A percentile compares a stretch with the other conserved stretches of the same genome.
Evolutionary conservation across 2,888 invertebrate genomes (phyloP).

Genomic region (Pristionchus fissidentatus): DNA sequence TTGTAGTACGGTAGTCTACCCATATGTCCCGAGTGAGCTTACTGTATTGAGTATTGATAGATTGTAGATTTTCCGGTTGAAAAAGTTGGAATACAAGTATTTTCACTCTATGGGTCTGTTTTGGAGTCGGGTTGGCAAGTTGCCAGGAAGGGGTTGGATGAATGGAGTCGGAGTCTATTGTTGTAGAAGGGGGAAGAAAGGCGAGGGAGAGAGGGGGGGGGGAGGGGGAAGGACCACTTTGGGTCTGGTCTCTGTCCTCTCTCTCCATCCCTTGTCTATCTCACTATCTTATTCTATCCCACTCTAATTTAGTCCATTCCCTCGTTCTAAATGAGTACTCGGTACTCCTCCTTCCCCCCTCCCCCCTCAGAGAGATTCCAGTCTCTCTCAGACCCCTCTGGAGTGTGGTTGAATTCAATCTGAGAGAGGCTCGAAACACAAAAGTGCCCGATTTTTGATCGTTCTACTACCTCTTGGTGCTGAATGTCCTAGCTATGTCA

Average conservation of each 20-base stretch:
- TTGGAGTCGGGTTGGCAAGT: background rate
- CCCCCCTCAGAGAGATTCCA: too few species aligned
- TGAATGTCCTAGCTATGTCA: too few species aligned
- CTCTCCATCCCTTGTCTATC: background rate
- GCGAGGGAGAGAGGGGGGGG: background rate
- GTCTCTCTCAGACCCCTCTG: background rate
- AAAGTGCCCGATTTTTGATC: too few species aligned
- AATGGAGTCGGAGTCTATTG: slow-evolving; percentile 33
- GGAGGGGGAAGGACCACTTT: background rate
- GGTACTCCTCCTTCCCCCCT: background rate
- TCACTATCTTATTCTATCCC: background rate
- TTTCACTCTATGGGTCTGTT: slow-evolving; percentile 16
- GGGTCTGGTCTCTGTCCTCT: background rate
- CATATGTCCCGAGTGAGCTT: slow-evolving; percentile 16
- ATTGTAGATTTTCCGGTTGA: background rate
- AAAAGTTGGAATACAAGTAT: slow-evolving; percentile 13
- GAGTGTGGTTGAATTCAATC: background rate
- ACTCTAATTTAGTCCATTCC: background rate
- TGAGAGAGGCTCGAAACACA: too few species aligned
- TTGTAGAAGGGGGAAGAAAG: background rate
- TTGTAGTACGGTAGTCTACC: slow-evolving; percentile 24
- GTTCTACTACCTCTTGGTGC: too few species aligned
- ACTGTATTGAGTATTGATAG: slow-evolving; percentile 18
- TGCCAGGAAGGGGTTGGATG: slow-evolving; percentile 16
- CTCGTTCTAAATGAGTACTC: background rate